These are phyloP conservation scores for Polypterus bichir DNA, from an alignment of 2,113 vertebrate species.

Conservation along the genomic window DNA sequence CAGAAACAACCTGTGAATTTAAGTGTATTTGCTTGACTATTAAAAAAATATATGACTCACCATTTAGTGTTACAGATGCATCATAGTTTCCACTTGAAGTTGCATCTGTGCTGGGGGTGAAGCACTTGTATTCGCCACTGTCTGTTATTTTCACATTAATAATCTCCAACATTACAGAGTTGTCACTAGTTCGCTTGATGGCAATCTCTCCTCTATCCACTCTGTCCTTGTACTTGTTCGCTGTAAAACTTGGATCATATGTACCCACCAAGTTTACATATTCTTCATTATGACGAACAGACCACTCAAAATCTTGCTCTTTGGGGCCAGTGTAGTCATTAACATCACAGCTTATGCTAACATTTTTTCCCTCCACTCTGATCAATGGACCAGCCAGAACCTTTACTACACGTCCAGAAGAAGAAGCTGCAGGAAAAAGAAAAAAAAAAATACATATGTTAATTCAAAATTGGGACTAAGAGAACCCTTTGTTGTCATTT, in stretches of 20 bases:
- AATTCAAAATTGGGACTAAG: no score
- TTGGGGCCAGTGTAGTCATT: slow-evolving; percentile 70
- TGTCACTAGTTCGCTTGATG: slow-evolving; percentile 52
- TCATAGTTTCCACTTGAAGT: slow-evolving; percentile 76
- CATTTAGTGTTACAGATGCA: slow-evolving; percentile 68
- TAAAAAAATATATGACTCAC: slow-evolving; percentile 31
- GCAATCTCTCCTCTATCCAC: slow-evolving; percentile 55
- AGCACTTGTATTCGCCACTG: slow-evolving; percentile 69
- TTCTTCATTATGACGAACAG: slow-evolving; percentile 22
- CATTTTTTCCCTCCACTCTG: slow-evolving; percentile 64
- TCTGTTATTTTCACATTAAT: slow-evolving; percentile 51
- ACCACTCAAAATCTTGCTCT: slow-evolving; percentile 91
- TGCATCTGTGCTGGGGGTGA: slow-evolving; percentile 82
- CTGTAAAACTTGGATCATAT: slow-evolving; percentile 63
- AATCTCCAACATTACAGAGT: slow-evolving; percentile 68
- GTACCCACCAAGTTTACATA: slow-evolving; percentile 65
- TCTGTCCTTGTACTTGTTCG: slow-evolving; percentile 47
- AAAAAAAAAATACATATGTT: neutral
- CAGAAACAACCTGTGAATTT: neutral
- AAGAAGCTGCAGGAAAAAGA: slow-evolving; percentile 37
- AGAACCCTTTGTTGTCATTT: no score
- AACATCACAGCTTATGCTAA: slow-evolving; percentile 73
- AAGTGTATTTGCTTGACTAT: neutral
- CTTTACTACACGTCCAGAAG: slow-evolving; percentile 62
- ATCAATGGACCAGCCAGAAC: slow-evolving; percentile 68